Percentiles rank a stretch among this genome's conserved stretches.
Conservation (phyloP, 2,797 vertebrate species). For the Hoplostethus mediterraneus region DNA sequence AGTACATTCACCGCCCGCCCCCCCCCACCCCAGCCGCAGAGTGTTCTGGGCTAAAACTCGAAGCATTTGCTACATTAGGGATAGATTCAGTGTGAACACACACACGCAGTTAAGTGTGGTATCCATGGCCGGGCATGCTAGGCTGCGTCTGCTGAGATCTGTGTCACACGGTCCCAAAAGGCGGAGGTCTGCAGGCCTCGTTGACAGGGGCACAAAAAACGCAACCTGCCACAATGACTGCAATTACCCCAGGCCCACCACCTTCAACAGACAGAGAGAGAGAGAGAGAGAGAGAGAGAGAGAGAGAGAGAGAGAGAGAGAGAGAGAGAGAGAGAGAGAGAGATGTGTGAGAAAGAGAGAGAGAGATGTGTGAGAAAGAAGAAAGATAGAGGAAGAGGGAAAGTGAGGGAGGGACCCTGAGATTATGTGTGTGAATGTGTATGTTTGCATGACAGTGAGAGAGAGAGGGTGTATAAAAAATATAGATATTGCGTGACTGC, state of each 20-base stretch:
- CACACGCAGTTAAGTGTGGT: conserved; percentile 16
- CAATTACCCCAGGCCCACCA: conserved; percentile 61
- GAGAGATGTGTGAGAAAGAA: background rate
- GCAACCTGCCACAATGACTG: conserved; percentile 53
- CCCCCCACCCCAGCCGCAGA: conserved; percentile 6
- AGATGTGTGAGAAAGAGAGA: conserved; percentile 15
- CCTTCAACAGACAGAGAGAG: conserved; percentile 14
- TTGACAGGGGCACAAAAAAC: conserved; percentile 60
- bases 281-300: background rate
- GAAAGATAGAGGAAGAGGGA: background rate
- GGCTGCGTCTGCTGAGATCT: conserved; percentile 38
- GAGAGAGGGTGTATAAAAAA: conserved; percentile 17
- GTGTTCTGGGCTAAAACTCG: conserved; percentile 14
- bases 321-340: background rate
- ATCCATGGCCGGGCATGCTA: conserved; percentile 31
- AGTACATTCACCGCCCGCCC: conserved; percentile 39
- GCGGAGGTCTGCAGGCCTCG: conserved; percentile 38
- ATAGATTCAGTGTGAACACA: conserved; percentile 2
- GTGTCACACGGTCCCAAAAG: conserved; percentile 55
- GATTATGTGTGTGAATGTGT: conserved; percentile 12
- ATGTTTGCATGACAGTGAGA: conserved; percentile 8
- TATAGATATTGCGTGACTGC: conserved; percentile 49
- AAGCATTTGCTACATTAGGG: conserved; percentile 7
- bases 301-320: no score
- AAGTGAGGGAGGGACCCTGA: background rate